A percentile compares a stretch with the other conserved stretches of the same genome.
phyloP scores from a whole-genome alignment of 2,113 vertebrate genomes.

The Ursus arctos region DNA sequence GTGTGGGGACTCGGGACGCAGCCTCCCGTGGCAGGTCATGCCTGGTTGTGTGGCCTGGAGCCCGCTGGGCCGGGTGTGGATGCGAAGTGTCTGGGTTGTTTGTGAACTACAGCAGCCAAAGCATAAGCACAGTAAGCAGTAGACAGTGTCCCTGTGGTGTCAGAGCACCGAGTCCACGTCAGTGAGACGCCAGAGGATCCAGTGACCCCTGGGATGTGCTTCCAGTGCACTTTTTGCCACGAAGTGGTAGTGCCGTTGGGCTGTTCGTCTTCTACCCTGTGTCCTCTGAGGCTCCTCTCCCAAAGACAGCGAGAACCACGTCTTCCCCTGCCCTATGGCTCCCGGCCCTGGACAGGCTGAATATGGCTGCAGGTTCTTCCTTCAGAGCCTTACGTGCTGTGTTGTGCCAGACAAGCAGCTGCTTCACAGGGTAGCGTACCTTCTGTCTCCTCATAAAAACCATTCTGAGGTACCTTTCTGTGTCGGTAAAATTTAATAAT shows the following conservation, averaged over 20 bases:
- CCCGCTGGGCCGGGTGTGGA: rapidly evolving
- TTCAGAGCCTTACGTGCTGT: not conserved
- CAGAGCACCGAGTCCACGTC: not conserved
- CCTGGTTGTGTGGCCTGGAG: not conserved
- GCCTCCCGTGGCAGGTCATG: not conserved
- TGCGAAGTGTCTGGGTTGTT: not conserved
- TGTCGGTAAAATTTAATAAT: not conserved
- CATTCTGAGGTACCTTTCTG: not conserved
- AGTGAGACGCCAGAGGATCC: not conserved
- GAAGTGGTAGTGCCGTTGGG: not conserved
- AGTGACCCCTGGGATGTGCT: not conserved
- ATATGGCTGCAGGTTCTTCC: not conserved
- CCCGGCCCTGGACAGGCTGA: not conserved
- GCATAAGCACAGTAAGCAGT: not conserved
- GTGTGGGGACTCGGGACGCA: no score
- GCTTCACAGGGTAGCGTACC: not conserved
- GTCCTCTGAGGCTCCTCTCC: not conserved
- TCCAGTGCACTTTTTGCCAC: not conserved
- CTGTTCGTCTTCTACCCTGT: not conserved
- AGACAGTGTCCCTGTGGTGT: not conserved
- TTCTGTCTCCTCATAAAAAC: not conserved
- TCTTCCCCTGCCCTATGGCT: not conserved
- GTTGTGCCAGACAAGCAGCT: not conserved
- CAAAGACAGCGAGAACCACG: not conserved
- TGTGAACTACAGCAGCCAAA: not conserved